Evolutionary conservation across 2,888 invertebrate genomes (phyloP), one percentile per base, ranked within the genome.

Genomic region (Pediacus dermestoides): DNA sequence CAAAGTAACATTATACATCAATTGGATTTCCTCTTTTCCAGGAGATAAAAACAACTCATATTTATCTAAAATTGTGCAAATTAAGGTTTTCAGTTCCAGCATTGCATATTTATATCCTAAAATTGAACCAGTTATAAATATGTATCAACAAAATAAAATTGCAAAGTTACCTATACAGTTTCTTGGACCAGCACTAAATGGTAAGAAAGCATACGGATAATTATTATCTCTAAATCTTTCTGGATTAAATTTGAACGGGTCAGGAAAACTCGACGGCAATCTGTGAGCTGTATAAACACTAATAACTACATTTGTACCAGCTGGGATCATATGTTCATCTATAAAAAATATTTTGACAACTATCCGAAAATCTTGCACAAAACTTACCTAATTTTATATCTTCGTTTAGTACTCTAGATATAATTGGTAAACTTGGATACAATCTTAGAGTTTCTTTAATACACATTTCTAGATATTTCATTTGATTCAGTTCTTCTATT

Each of bases 391-490:
- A 66, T 39, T 67, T 65, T 7, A 80, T 68, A 47, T 77, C 74
- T 57, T 79, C 76, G 0, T 68, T 68, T 23, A 82, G 55, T 30
- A 66, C 68, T 39, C 85, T 74, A 2, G 78, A 75, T 52, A 85
- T 75, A 52, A 81, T 74, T 15, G 78, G 80, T 2, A 84, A 81
- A 49, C 81, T 81, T 1, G 85, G 84, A 48, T 77, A 81, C 6
- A 84, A 60, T 31, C 83, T 66, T 33, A 84, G 55, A 0, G 81
- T 73, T 58, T 84, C 84, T 59, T 84, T 84, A 30, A 85, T 79
- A 49, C 81, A 82, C 50, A 77, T 76, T 48, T 84, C 84, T 44
- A 84, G 68, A 53, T 82, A 84, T 38, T 74, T 73, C 77, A 84
- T 77, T 37, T 75, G 72, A 42, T 76, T 64, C n/a, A 84, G 63